phyloP scores from a whole-genome alignment of 2,888 invertebrate genomes.

The Mythimna ferrago region DNA sequence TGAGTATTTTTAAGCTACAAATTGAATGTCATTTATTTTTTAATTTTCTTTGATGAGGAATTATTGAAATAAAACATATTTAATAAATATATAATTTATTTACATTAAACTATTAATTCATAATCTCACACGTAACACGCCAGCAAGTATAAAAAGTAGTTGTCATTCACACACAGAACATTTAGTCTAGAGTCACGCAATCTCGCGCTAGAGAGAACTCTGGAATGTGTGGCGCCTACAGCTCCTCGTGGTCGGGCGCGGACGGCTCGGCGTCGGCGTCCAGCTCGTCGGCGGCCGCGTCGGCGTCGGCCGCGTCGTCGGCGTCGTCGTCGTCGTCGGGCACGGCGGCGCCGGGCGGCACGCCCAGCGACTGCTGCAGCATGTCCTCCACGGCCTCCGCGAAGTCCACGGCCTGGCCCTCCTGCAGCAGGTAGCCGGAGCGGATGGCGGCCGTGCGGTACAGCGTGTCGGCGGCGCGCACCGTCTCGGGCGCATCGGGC shows the following conservation, averaged over 20 bases:
- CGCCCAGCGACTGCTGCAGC: constrained; percentile 95
- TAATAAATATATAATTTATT: constrained; percentile 73
- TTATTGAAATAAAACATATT: too few species aligned
- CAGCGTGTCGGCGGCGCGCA: constrained; percentile 95
- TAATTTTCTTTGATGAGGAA: too few species aligned
- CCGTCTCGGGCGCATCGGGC: constrained; percentile 93
- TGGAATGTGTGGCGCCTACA: constrained; percentile 9
- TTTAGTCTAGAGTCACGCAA: constrained; percentile 75
- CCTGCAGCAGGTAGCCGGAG: constrained; percentile 97
- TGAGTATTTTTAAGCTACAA: too few species aligned
- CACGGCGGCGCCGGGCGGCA: constrained; percentile 93
- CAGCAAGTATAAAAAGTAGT: constrained; percentile 59
- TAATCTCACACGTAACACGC: constrained; percentile 51
- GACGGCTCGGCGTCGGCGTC: constrained; percentile 55
- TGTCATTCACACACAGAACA: constrained; percentile 27
- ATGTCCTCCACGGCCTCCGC: constrained; percentile 97
- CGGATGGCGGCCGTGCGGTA: constrained; percentile 94
- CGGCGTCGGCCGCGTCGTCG: constrained; percentile 52
- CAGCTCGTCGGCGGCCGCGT: constrained; percentile 31
- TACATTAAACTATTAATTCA: constrained; percentile 66
- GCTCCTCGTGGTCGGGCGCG: constrained; percentile 37
- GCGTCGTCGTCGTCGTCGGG: constrained; percentile 59
- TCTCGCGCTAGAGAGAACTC: background rate
- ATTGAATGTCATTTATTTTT: too few species aligned
- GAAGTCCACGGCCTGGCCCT: constrained; percentile 93